A percentile compares a stretch with the other conserved stretches of the same genome.
Conservation (phyloP, 2,113 vertebrate genomes). For the Mormyrus iriodes region DNA sequence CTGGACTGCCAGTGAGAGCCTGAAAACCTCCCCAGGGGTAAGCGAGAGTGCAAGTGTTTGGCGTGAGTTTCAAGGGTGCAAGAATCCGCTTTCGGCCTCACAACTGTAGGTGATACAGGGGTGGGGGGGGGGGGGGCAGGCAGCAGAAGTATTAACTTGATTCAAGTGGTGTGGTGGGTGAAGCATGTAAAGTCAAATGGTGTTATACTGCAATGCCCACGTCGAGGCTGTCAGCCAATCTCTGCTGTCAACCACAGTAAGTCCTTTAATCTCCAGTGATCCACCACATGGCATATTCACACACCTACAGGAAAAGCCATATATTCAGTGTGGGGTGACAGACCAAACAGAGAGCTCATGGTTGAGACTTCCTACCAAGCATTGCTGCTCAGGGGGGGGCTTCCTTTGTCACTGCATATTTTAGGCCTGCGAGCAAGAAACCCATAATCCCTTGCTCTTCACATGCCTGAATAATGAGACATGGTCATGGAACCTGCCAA, state of each 20-base stretch:
- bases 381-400: background rate
- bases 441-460: background rate
- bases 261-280: background rate
- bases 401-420: background rate
- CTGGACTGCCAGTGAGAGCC: background rate
- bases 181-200: no score
- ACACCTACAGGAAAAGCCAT: background rate
- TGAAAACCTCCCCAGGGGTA: background rate
- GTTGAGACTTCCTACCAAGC: background rate
- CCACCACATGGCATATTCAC: background rate
- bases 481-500: background rate
- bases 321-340: background rate
- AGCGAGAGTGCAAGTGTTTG: background rate
- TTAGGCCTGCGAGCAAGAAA: background rate
- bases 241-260: background rate
- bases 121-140: no score
- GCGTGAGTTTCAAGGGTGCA: background rate
- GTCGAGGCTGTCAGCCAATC: background rate
- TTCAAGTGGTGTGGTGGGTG: background rate
- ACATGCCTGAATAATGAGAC: background rate
- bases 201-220: background rate
- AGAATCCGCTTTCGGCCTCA: background rate
- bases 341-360: background rate
- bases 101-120: background rate
- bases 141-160: background rate